phyloP scores from a whole-genome alignment of 2,113 vertebrate genomes.

The Hypomesus transpacificus region DNA sequence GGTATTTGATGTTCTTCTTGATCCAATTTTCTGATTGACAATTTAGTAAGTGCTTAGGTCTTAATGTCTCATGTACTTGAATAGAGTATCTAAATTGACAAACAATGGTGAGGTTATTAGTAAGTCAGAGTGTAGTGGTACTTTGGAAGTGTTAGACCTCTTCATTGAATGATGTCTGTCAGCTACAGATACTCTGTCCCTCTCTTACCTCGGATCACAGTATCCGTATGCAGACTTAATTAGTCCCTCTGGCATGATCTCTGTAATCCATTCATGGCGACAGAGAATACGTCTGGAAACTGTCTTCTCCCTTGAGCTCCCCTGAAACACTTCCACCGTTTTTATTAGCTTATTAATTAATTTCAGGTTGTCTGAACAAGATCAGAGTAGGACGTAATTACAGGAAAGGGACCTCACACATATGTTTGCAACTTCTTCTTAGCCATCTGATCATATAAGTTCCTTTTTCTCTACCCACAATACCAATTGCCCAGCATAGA shows the following conservation, averaged over 20 bases:
- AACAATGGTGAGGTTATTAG: slow-evolving; percentile 48
- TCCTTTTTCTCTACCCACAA: background rate
- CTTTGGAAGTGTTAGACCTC: slow-evolving; percentile 23
- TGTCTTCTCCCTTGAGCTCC: slow-evolving; percentile 29
- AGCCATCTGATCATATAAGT: too few species aligned
- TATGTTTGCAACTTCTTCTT: too few species aligned
- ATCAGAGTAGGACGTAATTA: slow-evolving; percentile 35
- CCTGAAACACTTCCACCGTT: slow-evolving; percentile 29
- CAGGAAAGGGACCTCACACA: background rate
- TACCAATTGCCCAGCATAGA: slow-evolving; percentile 12
- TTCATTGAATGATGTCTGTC: slow-evolving; percentile 41
- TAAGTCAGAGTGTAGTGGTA: slow-evolving; percentile 8
- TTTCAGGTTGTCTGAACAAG: slow-evolving; percentile 25
- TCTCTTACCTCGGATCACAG: slow-evolving; percentile 27
- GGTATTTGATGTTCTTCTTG: too few species aligned
- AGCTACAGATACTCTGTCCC: slow-evolving; percentile 21
- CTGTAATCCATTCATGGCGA: slow-evolving; percentile 22
- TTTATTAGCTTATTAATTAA: slow-evolving; percentile 51
- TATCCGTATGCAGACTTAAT: slow-evolving; percentile 47
- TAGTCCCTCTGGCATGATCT: slow-evolving; percentile 43
- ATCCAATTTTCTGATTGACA: too few species aligned
- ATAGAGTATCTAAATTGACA: background rate
- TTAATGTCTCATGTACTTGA: background rate
- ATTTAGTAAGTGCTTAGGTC: too few species aligned
- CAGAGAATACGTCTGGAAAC: slow-evolving; percentile 20